phyloP scores from a whole-genome alignment of 2,113 vertebrate genomes.

The Macaca mulatta region DNA sequence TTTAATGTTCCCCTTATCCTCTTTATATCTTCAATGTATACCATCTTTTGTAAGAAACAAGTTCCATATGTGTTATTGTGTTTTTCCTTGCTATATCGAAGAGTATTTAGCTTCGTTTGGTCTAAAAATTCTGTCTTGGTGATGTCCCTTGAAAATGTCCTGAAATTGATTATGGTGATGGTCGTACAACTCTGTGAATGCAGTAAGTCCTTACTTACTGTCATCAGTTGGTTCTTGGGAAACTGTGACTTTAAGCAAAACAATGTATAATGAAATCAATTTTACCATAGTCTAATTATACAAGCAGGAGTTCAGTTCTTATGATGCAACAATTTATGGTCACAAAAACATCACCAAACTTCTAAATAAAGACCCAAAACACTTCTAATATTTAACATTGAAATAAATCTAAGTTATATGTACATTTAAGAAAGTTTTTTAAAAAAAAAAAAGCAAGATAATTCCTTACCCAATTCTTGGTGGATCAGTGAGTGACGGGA shows the following conservation, averaged over 20 bases:
- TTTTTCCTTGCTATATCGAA: background rate
- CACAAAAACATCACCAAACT: background rate
- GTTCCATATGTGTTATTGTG: background rate
- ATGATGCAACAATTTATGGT: background rate
- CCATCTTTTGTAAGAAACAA: slow-evolving; percentile 5
- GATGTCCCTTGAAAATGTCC: slow-evolving; percentile 1
- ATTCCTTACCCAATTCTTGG: background rate
- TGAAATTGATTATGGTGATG: background rate
- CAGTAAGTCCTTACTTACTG: background rate
- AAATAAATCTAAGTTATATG: background rate
- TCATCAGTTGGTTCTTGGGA: background rate
- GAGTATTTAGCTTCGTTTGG: background rate
- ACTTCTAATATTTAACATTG: background rate
- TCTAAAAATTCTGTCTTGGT: slow-evolving; percentile 6
- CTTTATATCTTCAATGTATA: background rate
- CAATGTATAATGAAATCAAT: background rate
- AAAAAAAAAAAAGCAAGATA: background rate
- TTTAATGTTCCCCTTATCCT: background rate
- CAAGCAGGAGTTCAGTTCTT: background rate
- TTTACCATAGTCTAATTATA: background rate
- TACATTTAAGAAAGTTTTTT: background rate
- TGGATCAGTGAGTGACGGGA: background rate
- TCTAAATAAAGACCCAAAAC: background rate
- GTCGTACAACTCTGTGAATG: background rate
- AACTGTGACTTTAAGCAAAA: background rate